Percentiles rank a stretch among this genome's conserved stretches.
Conservation (phyloP, 2,797 vertebrate genomes). For the Pygocentrus nattereri region DNA sequence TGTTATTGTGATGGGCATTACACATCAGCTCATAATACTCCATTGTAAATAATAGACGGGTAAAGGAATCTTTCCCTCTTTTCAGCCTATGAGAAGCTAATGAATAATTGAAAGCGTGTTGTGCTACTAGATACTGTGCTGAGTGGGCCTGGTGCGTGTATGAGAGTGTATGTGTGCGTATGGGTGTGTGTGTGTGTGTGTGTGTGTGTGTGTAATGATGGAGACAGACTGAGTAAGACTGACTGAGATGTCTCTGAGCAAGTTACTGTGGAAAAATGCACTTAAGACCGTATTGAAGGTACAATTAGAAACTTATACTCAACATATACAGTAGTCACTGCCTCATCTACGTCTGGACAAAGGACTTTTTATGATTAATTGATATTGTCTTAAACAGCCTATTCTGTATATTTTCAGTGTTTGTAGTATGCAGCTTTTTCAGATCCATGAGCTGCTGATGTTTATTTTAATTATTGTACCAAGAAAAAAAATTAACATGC, state of each 20-base stretch:
- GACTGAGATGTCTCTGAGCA: conserved; percentile 7
- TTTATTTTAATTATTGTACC: no score
- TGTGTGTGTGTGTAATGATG: conserved; percentile 40
- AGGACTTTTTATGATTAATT: no score
- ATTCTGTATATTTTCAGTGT: no score
- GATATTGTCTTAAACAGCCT: no score
- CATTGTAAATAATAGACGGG: conserved; percentile 70
- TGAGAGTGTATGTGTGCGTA: conserved; percentile 47
- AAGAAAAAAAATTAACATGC: no score
- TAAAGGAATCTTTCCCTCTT: conserved; percentile 79
- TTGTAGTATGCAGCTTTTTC: no score
- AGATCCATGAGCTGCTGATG: no score
- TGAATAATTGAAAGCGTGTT: conserved; percentile 83
- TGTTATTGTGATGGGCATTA: conserved; percentile 38
- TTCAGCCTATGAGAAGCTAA: conserved; percentile 65
- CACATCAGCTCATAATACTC: conserved; percentile 49
- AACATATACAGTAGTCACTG: no score
- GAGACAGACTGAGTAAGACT: conserved; percentile 41
- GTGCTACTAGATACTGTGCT: conserved; percentile 73
- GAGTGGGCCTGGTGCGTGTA: conserved; percentile 55
- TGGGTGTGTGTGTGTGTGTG: conserved; percentile 47
- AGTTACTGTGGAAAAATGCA: neutral
- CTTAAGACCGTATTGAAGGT: neutral
- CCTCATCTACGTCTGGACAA: no score
- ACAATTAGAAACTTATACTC: no score